phyloP scores from a whole-genome alignment of 2,113 vertebrate species.

The Callipepla squamata region DNA sequence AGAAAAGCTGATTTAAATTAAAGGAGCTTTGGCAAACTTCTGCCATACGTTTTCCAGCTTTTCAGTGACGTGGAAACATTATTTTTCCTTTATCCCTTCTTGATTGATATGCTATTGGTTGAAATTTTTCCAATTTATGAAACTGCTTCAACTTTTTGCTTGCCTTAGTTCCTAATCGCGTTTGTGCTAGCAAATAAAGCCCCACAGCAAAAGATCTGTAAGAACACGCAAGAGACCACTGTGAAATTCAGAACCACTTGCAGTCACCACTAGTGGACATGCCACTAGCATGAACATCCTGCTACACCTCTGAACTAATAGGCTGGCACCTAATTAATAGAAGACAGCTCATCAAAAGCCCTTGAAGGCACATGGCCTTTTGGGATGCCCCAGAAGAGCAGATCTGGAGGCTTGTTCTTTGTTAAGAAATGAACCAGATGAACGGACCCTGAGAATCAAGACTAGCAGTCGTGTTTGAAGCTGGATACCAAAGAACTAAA shows the following conservation, averaged over 20 bases:
- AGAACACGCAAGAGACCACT: neutral
- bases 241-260: neutral
- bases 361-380: neutral
- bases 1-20: accelerated
- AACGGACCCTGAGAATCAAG: neutral
- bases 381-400: neutral
- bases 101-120: neutral
- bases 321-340: neutral
- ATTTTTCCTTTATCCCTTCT: neutral
- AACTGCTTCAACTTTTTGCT: neutral
- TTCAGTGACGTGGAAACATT: neutral
- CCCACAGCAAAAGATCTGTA: neutral
- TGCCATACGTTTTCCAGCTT: neutral
- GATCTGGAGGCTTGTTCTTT: neutral
- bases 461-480: neutral
- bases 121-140: neutral
- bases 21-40: neutral
- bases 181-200: neutral
- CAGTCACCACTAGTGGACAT: neutral
- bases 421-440: too few species aligned
- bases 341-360: neutral
- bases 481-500: neutral
- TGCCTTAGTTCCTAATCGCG: accelerated
- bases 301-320: neutral
- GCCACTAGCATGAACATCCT: accelerated